Conservation (phyloP, 2,113 vertebrate species). For the Tragelaphus scriptus region DNA sequence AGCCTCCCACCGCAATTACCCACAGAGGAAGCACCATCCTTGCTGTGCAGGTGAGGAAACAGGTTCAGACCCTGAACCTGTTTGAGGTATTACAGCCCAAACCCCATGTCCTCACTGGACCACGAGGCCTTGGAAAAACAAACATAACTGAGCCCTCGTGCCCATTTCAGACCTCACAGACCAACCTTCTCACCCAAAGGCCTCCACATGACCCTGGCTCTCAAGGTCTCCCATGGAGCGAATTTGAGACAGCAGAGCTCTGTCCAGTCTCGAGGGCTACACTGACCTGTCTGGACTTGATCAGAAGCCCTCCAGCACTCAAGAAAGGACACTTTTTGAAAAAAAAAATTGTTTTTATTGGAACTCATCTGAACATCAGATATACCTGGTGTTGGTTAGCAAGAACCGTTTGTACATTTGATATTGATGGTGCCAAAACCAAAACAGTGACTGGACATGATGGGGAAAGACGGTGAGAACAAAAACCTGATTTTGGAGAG, state of each 20-base stretch:
- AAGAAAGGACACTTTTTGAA: slow-evolving; percentile 80
- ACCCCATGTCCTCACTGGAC: neutral
- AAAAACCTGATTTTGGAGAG: slow-evolving; percentile 62
- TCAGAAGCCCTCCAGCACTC: neutral
- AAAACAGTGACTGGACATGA: slow-evolving; percentile 82
- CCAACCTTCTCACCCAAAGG: neutral
- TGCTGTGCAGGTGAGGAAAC: neutral
- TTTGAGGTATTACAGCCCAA: neutral
- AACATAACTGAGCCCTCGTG: neutral
- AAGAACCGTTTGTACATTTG: slow-evolving; percentile 92
- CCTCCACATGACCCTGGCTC: neutral
- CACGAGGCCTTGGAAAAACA: neutral
- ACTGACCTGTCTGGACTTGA: neutral
- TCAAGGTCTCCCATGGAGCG: neutral
- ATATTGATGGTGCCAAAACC: slow-evolving; percentile 89
- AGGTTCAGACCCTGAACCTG: neutral
- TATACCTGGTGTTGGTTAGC: slow-evolving; percentile 91
- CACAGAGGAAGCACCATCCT: neutral
- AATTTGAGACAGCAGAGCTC: neutral
- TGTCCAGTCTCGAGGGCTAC: neutral
- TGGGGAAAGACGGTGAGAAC: slow-evolving; percentile 65
- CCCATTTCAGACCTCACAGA: neutral
- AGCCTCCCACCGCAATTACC: neutral
- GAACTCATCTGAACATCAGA: slow-evolving; percentile 95
- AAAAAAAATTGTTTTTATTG: slow-evolving; percentile 89